Percentiles rank a stretch among this genome's conserved stretches.
Conservation (phyloP, 2,797 vertebrate genomes). For the Simalia tracyae region DNA sequence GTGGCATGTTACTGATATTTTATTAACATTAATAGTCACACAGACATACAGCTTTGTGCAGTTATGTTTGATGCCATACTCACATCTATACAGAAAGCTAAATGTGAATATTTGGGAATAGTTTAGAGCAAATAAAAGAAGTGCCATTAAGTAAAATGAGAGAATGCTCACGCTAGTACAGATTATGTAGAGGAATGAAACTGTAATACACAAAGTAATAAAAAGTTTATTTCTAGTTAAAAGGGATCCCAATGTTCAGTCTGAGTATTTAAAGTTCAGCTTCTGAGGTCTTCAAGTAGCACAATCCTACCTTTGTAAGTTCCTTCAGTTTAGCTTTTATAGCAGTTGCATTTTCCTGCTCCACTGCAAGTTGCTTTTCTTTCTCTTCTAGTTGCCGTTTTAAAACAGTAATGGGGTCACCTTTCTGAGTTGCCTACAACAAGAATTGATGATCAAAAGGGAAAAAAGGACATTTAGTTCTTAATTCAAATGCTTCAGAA, state of each 20-base stretch:
- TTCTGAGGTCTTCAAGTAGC: not conserved
- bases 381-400: slow-evolving; percentile 93
- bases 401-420: slow-evolving; percentile 85
- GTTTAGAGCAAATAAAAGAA: not conserved
- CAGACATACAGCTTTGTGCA: not conserved
- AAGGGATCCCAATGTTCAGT: not conserved
- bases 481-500: not conserved
- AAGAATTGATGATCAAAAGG: not conserved
- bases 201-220: not conserved
- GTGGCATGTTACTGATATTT: not conserved
- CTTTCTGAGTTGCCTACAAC: slow-evolving; percentile 88
- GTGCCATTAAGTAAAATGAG: not conserved
- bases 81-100: not conserved
- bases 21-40: not conserved
- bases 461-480: not conserved
- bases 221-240: not conserved
- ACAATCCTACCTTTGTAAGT: slow-evolving; percentile 81
- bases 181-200: not conserved
- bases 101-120: not conserved
- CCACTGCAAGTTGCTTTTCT: slow-evolving; percentile 84
- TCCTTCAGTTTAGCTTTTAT: slow-evolving; percentile 87
- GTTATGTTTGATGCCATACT: not conserved
- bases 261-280: not conserved
- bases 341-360: slow-evolving; percentile 83
- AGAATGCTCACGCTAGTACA: not conserved